phyloP scores from a whole-genome alignment of 2,113 vertebrate genomes.

The Eonycteris spelaea region DNA sequence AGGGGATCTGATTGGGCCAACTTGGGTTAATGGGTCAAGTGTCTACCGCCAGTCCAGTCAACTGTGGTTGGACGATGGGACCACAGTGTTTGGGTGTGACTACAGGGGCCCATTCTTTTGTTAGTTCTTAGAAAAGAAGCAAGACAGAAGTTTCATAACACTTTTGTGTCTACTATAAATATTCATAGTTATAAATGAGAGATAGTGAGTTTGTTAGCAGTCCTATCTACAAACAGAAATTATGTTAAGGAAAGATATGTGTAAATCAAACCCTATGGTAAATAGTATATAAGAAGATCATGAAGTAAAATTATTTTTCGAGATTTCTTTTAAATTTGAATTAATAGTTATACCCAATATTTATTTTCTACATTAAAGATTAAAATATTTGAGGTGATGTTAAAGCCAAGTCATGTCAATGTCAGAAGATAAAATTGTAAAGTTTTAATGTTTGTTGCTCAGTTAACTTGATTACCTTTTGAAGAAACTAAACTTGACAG shows the following conservation, averaged over 20 bases:
- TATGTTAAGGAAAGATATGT: neutral
- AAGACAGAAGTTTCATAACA: neutral
- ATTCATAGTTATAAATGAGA: neutral
- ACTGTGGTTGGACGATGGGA: neutral
- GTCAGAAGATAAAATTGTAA: neutral
- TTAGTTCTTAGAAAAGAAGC: neutral
- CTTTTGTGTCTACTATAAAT: neutral
- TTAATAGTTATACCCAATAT: neutral
- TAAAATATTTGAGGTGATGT: conserved; percentile 1
- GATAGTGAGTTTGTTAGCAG: neutral
- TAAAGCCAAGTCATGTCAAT: neutral
- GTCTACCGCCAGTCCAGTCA: neutral
- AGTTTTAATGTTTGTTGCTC: neutral
- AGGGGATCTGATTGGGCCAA: neutral
- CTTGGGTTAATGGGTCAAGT: neutral
- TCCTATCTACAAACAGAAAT: neutral
- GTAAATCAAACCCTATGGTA: neutral
- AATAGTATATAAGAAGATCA: neutral
- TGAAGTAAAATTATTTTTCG: neutral
- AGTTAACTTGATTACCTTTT: neutral
- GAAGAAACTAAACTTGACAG: neutral
- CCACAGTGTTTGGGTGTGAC: neutral
- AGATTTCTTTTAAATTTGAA: neutral
- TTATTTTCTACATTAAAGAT: conserved; percentile 13
- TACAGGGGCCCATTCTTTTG: neutral